These are phyloP conservation scores for Ibycter americanus DNA, from an alignment of 2,797 vertebrate genomes.

Conservation along the genomic window DNA sequence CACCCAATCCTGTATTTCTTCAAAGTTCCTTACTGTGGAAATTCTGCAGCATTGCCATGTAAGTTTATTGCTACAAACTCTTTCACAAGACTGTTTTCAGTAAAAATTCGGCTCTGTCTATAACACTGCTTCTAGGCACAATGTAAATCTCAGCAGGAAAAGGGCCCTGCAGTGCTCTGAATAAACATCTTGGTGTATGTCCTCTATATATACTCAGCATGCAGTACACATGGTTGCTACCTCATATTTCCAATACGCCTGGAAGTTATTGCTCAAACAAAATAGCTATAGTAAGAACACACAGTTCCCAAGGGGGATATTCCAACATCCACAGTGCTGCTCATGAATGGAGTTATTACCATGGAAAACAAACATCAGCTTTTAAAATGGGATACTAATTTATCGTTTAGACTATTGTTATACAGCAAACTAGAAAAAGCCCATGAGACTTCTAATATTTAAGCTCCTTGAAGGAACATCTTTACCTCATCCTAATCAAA, in stretches of 20 bases:
- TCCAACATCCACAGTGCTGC: background rate
- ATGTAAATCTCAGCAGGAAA: background rate
- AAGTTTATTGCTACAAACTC: background rate
- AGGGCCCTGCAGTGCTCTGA: background rate
- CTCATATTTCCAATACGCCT: background rate
- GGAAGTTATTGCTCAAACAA: background rate
- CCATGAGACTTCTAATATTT: background rate
- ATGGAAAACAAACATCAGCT: background rate
- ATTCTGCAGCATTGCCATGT: background rate
- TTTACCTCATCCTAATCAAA: background rate
- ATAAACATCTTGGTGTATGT: background rate
- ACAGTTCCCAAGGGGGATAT: background rate
- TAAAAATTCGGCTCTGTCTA: background rate
- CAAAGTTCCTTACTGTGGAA: background rate
- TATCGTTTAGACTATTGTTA: background rate
- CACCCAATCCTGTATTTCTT: background rate
- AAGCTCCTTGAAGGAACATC: background rate
- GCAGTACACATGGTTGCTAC: background rate
- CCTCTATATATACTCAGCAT: background rate
- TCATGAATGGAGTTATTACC: background rate
- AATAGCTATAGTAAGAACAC: background rate
- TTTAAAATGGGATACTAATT: background rate
- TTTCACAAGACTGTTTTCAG: background rate
- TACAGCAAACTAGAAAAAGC: background rate
- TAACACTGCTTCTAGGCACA: background rate